Percentiles rank a stretch among this genome's conserved stretches.
phyloP scores from a whole-genome alignment of 2,888 invertebrate genomes.

The Dynastes hyllus region DNA sequence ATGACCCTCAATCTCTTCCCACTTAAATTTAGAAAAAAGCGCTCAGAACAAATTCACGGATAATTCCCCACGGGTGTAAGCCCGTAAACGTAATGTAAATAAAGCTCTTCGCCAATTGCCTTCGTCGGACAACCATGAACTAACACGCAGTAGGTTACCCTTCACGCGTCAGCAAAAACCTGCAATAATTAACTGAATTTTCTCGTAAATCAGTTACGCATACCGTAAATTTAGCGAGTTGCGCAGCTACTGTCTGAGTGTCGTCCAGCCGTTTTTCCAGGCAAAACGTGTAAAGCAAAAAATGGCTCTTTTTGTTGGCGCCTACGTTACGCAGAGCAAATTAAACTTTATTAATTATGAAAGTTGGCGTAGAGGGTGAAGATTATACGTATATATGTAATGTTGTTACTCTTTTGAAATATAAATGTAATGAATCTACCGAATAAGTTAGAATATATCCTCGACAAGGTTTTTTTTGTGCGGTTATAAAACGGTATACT shows the following conservation, averaged over 20 bases:
- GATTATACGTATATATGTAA: neutral
- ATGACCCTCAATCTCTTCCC: neutral
- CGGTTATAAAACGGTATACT: neutral
- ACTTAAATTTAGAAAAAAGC: conserved; percentile 6
- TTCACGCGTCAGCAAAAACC: neutral
- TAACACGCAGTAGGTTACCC: neutral
- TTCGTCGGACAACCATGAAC: neutral
- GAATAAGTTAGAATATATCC: too few species aligned
- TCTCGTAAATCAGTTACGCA: conserved; percentile 30
- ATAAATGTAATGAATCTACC: neutral
- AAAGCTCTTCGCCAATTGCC: neutral
- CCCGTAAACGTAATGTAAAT: neutral
- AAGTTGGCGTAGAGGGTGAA: neutral
- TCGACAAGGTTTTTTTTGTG: too few species aligned
- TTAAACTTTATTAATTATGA: conserved; percentile 8
- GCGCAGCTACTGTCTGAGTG: too few species aligned
- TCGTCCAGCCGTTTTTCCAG: neutral
- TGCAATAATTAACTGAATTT: conserved; percentile 31
- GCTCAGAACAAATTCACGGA: neutral
- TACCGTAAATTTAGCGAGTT: neutral
- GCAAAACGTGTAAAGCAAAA: neutral
- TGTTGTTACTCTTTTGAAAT: neutral
- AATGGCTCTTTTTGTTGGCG: neutral
- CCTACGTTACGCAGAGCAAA: neutral
- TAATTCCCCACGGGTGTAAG: neutral